These are phyloP conservation scores for Erebia ligea DNA, from an alignment of 2,888 invertebrate species.

Conservation along the genomic window DNA sequence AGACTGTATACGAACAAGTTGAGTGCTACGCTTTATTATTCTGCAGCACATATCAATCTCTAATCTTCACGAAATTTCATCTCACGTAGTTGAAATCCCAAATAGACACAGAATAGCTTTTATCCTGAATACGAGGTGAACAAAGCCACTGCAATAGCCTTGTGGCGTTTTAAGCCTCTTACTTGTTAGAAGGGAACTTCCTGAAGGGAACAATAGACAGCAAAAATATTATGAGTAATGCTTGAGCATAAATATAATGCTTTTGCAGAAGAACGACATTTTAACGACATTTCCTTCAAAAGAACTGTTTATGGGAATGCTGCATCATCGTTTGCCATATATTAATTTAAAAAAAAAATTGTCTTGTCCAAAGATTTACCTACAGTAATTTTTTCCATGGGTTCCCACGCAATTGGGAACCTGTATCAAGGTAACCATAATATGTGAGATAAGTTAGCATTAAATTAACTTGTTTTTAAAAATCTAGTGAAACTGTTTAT, in stretches of 20 bases:
- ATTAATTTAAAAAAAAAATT: no score
- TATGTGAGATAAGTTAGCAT: no score
- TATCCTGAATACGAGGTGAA: conserved; percentile 4
- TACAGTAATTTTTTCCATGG: no score
- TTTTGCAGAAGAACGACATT: not conserved
- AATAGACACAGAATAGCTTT: conserved; percentile 22
- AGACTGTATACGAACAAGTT: not conserved
- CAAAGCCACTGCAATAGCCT: conserved; percentile 7
- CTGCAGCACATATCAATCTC: not conserved
- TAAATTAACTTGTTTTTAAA: no score
- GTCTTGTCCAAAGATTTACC: no score
- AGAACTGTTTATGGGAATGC: not conserved
- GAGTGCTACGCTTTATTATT: not conserved
- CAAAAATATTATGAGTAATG: not conserved
- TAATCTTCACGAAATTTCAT: conserved; percentile 6
- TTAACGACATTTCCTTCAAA: no score
- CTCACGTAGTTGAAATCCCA: conserved; percentile 23
- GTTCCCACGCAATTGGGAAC: no score
- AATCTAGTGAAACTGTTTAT: no score
- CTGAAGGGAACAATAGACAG: not conserved
- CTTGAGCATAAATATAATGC: not conserved
- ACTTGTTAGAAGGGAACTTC: conserved; percentile 16
- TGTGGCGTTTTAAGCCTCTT: conserved; percentile 15
- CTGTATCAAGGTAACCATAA: no score
- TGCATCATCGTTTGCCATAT: no score